Evolutionary conservation across 1,140 invertebrate genomes (phyloP).

Genomic region (Acromyrmex heyeri): DNA sequence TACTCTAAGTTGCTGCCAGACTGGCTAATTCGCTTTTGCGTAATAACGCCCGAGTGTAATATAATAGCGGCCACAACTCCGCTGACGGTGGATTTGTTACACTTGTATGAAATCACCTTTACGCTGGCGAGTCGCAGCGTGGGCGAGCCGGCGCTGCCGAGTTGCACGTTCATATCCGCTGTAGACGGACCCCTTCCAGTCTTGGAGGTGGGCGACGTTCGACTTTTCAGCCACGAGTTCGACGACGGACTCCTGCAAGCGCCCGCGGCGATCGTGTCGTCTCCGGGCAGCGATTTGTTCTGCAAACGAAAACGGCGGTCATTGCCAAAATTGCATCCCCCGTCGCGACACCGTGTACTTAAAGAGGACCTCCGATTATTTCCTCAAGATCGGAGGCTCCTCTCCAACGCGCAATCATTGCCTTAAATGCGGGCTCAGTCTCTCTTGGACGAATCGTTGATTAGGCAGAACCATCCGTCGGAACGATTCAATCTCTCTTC

Average conservation of each 20-base stretch:
- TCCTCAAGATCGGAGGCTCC: not conserved
- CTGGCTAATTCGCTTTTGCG: constrained; percentile 9
- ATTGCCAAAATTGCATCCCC: constrained; percentile 22
- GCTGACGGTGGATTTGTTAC: not conserved
- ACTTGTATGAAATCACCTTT: constrained; percentile 80
- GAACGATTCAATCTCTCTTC: not conserved
- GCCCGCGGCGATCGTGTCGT: constrained; percentile 78
- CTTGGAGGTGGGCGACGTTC: constrained; percentile 81
- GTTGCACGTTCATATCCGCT: constrained; percentile 87
- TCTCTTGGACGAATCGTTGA: not conserved
- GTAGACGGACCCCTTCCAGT: constrained; percentile 82
- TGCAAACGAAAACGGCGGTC: constrained; percentile 71
- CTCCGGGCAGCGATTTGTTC: constrained; percentile 82
- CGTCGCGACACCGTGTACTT: constrained; percentile 4
- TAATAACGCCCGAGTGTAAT: not conserved
- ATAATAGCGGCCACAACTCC: not conserved
- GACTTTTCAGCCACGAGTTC: constrained; percentile 84
- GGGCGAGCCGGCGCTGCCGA: constrained; percentile 85
- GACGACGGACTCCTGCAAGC: constrained; percentile 79
- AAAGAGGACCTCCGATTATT: constrained; percentile 15
- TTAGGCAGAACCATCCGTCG: not conserved
- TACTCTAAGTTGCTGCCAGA: not conserved
- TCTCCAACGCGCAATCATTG: not conserved
- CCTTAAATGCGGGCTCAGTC: not conserved
- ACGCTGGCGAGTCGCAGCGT: constrained; percentile 86